These are phyloP conservation scores for Oceanodroma tethys DNA, from an alignment of 2,113 vertebrate genomes.

Conservation along the genomic window DNA sequence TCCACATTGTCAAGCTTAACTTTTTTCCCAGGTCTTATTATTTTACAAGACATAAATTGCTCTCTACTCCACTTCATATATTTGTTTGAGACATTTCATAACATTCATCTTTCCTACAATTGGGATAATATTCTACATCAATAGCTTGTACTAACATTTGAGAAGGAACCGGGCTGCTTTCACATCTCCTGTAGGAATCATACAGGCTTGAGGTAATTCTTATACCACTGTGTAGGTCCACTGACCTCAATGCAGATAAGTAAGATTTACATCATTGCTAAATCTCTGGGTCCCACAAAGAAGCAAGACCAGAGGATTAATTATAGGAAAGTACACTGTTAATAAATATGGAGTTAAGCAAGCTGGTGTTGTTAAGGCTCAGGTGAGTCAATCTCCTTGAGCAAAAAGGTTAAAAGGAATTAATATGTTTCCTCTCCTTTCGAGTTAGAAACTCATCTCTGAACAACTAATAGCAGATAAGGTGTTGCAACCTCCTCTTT, in stretches of 20 bases:
- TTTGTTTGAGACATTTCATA: neutral
- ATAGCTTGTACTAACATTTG: neutral
- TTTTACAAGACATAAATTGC: neutral
- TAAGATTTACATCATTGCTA: neutral
- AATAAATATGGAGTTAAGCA: neutral
- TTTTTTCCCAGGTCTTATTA: neutral
- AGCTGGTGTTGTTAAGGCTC: neutral
- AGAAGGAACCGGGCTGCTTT: neutral
- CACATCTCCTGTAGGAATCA: neutral
- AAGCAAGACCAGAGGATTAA: neutral
- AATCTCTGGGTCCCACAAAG: neutral
- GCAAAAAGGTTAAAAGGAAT: neutral
- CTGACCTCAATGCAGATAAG: fast-evolving
- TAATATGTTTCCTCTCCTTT: neutral
- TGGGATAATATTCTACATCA: neutral
- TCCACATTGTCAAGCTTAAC: neutral
- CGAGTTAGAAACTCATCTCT: neutral
- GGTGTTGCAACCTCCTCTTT: neutral
- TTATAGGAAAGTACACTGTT: neutral
- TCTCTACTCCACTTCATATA: neutral
- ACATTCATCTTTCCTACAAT: neutral
- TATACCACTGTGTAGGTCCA: neutral
- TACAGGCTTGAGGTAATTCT: neutral
- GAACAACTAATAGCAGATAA: neutral
- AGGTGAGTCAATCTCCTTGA: neutral